Evolutionary conservation across 2,113 vertebrate genomes (phyloP).

Genomic region (Sturnira hondurensis): DNA sequence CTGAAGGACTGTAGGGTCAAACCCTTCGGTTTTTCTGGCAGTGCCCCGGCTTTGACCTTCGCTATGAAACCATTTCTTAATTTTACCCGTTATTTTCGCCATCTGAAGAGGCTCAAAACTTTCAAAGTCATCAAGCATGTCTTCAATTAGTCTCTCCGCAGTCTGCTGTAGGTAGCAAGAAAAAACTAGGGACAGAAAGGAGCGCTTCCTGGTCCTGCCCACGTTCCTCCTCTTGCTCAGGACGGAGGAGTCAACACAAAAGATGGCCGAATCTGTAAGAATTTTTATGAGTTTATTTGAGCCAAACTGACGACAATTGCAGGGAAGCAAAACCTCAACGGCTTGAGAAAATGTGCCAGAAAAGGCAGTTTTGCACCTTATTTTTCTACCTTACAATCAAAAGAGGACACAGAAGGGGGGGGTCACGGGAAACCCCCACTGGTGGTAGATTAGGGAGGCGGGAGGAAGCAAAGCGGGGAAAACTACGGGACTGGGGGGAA

Average conservation of each 20-base stretch:
- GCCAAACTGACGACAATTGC: too few species aligned
- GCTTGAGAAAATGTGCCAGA: too few species aligned
- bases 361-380: too few species aligned
- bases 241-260: neutral
- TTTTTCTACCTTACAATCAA: too few species aligned
- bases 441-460: too few species aligned
- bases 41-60: neutral
- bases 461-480: too few species aligned
- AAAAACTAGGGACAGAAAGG: neutral
- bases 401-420: too few species aligned
- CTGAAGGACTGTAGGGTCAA: neutral
- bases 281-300: too few species aligned
- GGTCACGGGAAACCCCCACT: too few species aligned
- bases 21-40: neutral
- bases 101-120: neutral
- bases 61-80: neutral
- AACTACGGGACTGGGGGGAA: too few species aligned
- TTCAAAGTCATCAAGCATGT: neutral
- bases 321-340: too few species aligned
- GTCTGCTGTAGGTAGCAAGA: neutral
- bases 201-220: neutral
- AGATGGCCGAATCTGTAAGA: too few species aligned
- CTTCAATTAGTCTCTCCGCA: neutral
- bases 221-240: accelerated
- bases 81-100: neutral